Evolutionary conservation across 1,140 invertebrate species (phyloP).

Genomic region (Bombus sibiricus): DNA sequence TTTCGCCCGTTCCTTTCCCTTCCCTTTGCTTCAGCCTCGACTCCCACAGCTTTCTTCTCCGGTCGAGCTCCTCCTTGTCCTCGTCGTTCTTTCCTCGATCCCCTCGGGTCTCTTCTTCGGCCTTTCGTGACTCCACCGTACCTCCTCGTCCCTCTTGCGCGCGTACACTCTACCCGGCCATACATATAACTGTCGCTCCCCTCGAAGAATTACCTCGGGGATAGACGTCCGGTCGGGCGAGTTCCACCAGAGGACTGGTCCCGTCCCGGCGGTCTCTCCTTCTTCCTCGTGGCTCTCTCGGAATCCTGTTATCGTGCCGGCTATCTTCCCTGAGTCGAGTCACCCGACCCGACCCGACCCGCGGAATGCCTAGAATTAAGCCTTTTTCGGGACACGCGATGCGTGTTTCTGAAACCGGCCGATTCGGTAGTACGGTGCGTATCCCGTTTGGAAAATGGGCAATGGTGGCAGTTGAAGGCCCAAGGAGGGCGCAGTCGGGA

Average conservation of each 20-base stretch:
- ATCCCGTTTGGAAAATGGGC: not conserved
- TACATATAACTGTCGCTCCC: conserved; percentile 54
- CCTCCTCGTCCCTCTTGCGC: conserved; percentile 36
- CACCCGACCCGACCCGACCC: conserved; percentile 43
- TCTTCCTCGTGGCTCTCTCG: conserved; percentile 60
- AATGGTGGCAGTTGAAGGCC: conserved; percentile 14
- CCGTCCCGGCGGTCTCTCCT: conserved; percentile 40
- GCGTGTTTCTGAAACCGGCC: conserved; percentile 24
- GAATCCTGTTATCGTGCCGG: conserved; percentile 72
- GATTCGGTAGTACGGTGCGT: conserved; percentile 38
- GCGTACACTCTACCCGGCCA: not conserved
- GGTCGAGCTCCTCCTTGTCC: not conserved
- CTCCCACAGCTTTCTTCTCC: conserved; percentile 16
- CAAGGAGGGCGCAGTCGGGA: not conserved
- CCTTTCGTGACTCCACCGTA: not conserved
- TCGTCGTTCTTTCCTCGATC: not conserved
- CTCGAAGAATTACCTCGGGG: conserved; percentile 72
- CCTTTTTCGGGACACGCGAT: conserved; percentile 63
- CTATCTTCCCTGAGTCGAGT: conserved; percentile 54
- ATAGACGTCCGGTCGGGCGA: conserved; percentile 72
- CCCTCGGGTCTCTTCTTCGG: not conserved
- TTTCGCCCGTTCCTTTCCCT: not conserved
- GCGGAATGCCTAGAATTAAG: conserved; percentile 64
- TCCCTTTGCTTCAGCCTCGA: not conserved
- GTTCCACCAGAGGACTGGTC: conserved; percentile 69